Conservation (phyloP, 35 echinoderm and acorn worm species). For the Ophiothrix spiculata region DNA sequence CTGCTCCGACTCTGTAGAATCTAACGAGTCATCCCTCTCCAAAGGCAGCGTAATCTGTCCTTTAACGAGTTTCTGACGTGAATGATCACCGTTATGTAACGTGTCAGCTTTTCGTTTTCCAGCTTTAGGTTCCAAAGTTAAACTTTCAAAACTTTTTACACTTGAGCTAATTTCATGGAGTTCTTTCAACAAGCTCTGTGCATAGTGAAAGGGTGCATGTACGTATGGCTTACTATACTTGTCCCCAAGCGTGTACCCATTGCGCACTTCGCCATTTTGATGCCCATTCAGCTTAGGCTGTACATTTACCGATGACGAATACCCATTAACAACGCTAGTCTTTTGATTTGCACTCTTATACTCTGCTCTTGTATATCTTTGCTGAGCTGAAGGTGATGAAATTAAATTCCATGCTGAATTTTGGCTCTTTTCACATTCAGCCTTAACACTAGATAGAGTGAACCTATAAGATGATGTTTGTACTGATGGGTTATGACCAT, state of each 20-base stretch:
- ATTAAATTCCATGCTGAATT: neutral
- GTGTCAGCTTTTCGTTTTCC: conserved; percentile 66
- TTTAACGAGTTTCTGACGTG: conserved; percentile 73
- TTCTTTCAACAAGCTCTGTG: conserved; percentile 79
- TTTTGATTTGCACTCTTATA: neutral
- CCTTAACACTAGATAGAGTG: neutral
- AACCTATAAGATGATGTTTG: neutral
- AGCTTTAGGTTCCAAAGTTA: conserved; percentile 74
- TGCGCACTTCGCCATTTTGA: conserved; percentile 16
- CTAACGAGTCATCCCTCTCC: neutral
- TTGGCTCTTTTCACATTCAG: neutral
- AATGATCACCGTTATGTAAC: conserved; percentile 37
- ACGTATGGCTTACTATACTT: conserved; percentile 79
- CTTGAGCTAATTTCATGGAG: conserved; percentile 82
- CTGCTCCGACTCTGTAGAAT: neutral
- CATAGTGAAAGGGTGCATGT: conserved; percentile 85
- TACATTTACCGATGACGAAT: neutral
- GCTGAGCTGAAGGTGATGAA: neutral
- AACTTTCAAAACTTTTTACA: conserved; percentile 87
- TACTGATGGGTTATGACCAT: neutral
- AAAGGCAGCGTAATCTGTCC: conserved; percentile 25
- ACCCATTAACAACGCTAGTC: neutral
- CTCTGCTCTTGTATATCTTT: too few relatives aligned
- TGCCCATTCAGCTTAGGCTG: neutral
- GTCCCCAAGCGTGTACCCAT: conserved; percentile 45